Evolutionary conservation across 2,888 invertebrate genomes (phyloP).

Genomic region (Cephus sareptanus): DNA sequence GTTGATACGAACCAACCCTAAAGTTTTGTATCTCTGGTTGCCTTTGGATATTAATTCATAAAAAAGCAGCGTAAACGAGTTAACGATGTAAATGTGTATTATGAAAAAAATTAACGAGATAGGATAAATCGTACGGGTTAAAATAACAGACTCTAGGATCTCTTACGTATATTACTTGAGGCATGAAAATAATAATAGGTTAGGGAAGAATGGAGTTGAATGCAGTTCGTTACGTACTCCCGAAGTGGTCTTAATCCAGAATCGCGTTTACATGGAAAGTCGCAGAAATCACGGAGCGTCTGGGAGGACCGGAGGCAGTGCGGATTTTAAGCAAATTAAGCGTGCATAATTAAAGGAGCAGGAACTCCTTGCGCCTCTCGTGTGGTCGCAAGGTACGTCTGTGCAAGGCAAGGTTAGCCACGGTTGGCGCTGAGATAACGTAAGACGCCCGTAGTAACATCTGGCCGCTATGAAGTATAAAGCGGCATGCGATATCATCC

Average conservation of each 20-base stretch:
- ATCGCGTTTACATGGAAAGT: not conserved
- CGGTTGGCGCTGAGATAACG: conserved; percentile 32
- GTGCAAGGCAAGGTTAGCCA: conserved; percentile 29
- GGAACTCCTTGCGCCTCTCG: conserved; percentile 8
- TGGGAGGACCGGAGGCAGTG: not conserved
- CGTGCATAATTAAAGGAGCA: conserved; percentile 62
- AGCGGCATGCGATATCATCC: conserved; percentile 67
- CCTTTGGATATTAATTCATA: not conserved
- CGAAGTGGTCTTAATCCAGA: not conserved
- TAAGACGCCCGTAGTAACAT: conserved; percentile 62
- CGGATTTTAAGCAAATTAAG: conserved; percentile 47
- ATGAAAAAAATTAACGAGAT: not conserved
- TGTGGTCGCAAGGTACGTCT: conserved; percentile 3
- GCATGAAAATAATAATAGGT: not conserved
- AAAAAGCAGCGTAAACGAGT: not conserved
- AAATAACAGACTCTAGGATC: not conserved
- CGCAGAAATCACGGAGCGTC: not conserved
- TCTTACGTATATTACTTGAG: not conserved
- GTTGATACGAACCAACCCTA: not conserved
- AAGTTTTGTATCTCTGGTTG: not conserved
- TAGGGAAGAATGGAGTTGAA: not conserved
- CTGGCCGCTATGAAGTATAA: conserved; percentile 72
- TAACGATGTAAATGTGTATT: not conserved
- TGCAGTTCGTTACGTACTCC: not conserved
- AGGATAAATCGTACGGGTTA: not conserved